Evolutionary conservation across 2,797 vertebrate genomes (phyloP), one percentile per base, ranked within the genome.

Genomic region (Xiphorhynchus erythropygius): DNA sequence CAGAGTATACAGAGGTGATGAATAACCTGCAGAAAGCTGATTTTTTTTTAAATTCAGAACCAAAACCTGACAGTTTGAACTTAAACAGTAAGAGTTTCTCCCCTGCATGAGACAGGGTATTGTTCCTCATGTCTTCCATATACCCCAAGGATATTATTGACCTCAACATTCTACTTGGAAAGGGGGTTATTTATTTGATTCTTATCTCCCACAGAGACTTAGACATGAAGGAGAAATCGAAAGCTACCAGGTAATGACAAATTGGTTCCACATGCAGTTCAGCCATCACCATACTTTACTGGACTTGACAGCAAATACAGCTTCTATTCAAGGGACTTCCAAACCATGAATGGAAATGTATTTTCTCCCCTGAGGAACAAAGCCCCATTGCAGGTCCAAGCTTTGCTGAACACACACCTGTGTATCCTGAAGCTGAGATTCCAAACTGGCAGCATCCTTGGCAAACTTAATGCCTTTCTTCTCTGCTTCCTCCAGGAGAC

Each of bases 351-450:
- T 50, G 65, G 39, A 81, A 86, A 60, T 33, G 23, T 18, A 4
- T 37, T 73, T 91, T 89, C 39, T 80, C 49, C 32, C 68, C 71
- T 1, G 32, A 82, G 63, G 59, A 86, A 55, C 55, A 87, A 42
- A 80, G 85, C 64, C 33, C 13, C 62, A 32, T 46, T 5, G 69
- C 64, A 60, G 56, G 64, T 19, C n/a, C n/a, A 71, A 67, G 57
- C 81, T 41, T 9, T 39, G 32, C 39, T 63, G 24, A 21, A 10
- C 25, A 89, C 84, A 79, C 93, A 99, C 99, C 98, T 99, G 99
- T 6, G 99, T 99, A 64, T 99, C 99, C 96, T 99, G 99, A 39
- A 99, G 98, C 91, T 99, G 99, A n/a, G 99, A 99, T 96, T 99
- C 99, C 76, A 99, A 96, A 68, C 98, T 98, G 44, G 99, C 97